A percentile compares a stretch with the other conserved stretches of the same genome.
These are phyloP conservation scores for Ibidorhyncha struthersii DNA, from an alignment of 2,113 vertebrate species.

Conservation along the genomic window DNA sequence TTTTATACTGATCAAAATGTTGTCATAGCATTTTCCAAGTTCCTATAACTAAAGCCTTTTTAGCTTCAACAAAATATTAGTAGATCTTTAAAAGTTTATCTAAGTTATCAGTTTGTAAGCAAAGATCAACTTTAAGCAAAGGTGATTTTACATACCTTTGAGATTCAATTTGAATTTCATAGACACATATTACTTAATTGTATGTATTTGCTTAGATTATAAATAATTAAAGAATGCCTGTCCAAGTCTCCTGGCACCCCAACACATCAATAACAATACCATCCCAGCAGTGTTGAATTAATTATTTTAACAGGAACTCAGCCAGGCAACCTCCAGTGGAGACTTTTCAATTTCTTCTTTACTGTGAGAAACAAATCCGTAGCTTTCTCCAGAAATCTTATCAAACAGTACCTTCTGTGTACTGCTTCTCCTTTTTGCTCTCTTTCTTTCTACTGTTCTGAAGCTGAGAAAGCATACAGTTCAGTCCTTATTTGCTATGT, in stretches of 20 bases:
- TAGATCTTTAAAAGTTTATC: not conserved
- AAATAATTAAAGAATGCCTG: constrained; percentile 6
- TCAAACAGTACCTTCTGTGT: not conserved
- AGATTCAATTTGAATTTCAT: constrained; percentile 16
- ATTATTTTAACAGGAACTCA: constrained; percentile 31
- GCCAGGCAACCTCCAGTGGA: not conserved
- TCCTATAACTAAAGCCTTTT: not conserved
- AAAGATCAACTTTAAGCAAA: not conserved
- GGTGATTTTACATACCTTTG: not conserved
- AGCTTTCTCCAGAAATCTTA: not conserved
- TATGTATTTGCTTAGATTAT: constrained; percentile 45
- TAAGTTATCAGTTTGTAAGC: not conserved
- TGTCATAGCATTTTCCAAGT: not conserved
- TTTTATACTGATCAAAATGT: not conserved
- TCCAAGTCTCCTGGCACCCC: constrained; percentile 10
- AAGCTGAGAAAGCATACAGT: not conserved
- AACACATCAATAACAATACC: not conserved
- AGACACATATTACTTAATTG: constrained; percentile 13
- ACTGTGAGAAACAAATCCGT: not conserved
- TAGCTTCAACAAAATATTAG: not conserved
- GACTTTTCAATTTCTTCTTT: not conserved
- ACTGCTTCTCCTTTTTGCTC: not conserved
- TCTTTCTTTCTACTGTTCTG: not conserved
- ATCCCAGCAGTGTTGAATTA: not conserved
- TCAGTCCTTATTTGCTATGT: not conserved